Base-by-base conservation (phyloP, 1,140 invertebrate genomes). In the Brachystomella parvula region DNA sequence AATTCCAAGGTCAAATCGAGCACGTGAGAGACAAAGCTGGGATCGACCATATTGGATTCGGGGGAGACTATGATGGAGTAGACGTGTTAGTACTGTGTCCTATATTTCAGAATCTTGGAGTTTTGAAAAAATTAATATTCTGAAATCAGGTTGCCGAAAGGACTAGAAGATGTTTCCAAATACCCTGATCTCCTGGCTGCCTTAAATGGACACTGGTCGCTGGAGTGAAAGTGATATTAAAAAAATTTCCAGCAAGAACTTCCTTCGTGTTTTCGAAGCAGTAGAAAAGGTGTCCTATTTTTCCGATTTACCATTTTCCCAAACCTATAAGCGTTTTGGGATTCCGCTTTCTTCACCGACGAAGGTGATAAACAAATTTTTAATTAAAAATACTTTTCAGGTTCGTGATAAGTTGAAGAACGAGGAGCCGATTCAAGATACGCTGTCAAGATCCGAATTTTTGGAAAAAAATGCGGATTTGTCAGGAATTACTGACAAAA, bases 131-230 rank as follows among this genome's bases (percentile, higher is more conserved):
- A 19, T 53, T 12, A 53, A 53, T 6, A 53, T 53, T 53, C 24
- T 53, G 12, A 17, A 9, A 15, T 19, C 47, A 71, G 66, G 64
- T 53, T 58, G 17, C 63, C 75, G 60, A 64, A 66, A 9, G 81
- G 79, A 6, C 72, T 82, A 47, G 81, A 82, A 69, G 81, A 82
- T 70, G 79, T 80, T 0, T 82, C 80, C n/a, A 81, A 77, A 69
- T 82, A 81, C 66, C 81, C 81, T 0, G 68, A 74, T 24, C 73
- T 82, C 35, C 78, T 82, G 59, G 76, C 74, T 15, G 77, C 77
- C 63, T 69, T 78, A 3, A n/a, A 39, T 74, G 9, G 87, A 90
- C 77, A 86, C 87, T 32, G 72, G 77, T 1, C 73, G 75, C 15
- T 82, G 80, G 79, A 72, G 74, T 3, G 74, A 78, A 21, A 76